Percentiles rank a stretch among this genome's conserved stretches.
Evolutionary conservation across 2,113 vertebrate genomes (phyloP).

Genomic region (Passer montanus): DNA sequence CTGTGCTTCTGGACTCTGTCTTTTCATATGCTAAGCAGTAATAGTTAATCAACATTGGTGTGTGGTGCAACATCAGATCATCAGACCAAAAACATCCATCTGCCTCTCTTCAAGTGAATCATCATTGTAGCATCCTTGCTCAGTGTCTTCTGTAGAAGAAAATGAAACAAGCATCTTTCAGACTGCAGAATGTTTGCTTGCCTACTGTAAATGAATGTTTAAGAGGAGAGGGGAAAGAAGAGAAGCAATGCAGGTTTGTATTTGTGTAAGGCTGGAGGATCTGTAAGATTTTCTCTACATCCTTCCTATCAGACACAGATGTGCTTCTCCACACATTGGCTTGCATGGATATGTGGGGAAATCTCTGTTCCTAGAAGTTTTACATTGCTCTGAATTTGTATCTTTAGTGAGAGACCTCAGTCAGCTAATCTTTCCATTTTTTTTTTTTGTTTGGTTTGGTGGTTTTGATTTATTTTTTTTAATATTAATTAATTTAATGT

Average conservation of each 20-base stretch:
- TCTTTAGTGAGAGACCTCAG: not conserved
- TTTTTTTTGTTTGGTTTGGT: not conserved
- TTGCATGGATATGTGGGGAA: not conserved
- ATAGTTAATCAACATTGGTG: constrained; percentile 27
- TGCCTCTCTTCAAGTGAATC: constrained; percentile 38
- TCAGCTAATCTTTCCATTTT: not conserved
- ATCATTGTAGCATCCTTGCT: not conserved
- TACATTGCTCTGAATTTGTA: not conserved
- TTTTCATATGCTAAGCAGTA: constrained; percentile 39
- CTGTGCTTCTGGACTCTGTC: constrained; percentile 31
- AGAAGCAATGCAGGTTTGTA: not conserved
- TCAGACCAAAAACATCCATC: constrained; percentile 51
- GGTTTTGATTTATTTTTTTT: not conserved
- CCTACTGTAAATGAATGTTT: not conserved
- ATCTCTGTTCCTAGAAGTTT: not conserved
- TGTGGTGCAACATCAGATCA: constrained; percentile 49
- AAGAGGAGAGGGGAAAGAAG: not conserved
- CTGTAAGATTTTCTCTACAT: not conserved
- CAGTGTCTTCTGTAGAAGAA: not conserved
- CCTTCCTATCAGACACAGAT: not conserved
- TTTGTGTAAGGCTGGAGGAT: not conserved
- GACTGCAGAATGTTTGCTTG: not conserved
- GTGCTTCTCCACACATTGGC: not conserved
- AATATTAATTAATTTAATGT: not conserved
- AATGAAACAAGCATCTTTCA: not conserved